A percentile compares a stretch with the other conserved stretches of the same genome.
Evolutionary conservation across 2,113 vertebrate species (phyloP).

Genomic region (Leptobrachium ailaonicum): DNA sequence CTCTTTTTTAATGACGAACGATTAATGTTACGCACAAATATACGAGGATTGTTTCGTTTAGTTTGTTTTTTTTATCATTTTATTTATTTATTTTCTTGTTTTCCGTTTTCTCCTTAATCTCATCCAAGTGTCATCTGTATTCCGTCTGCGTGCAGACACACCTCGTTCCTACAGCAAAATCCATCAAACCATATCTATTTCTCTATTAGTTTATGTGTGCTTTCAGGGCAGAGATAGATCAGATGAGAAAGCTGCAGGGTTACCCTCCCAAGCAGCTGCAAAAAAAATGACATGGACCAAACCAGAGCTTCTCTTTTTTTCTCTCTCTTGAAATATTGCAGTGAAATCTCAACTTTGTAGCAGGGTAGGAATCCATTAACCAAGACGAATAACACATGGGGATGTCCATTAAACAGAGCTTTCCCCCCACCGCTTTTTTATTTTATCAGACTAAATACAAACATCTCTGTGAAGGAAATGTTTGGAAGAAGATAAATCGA

Average conservation of each 20-base stretch:
- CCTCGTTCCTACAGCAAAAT: conserved; percentile 28
- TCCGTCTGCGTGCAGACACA: neutral
- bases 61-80: neutral
- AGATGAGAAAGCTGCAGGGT: conserved; percentile 1
- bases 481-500: too few species aligned
- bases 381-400: too few species aligned
- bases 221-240: conserved; percentile 20
- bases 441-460: too few species aligned
- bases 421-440: too few species aligned
- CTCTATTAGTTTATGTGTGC: conserved; percentile 32
- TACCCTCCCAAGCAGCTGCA: conserved; percentile 4
- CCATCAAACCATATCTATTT: conserved; percentile 34
- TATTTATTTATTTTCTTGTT: neutral
- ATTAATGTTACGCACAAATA: conserved; percentile 21
- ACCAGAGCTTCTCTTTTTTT: neutral
- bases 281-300: conserved; percentile 21
- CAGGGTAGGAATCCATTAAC: neutral
- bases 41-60: too few species aligned
- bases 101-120: conserved; percentile 5
- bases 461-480: too few species aligned
- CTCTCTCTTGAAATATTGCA: neutral
- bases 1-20: neutral
- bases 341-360: neutral
- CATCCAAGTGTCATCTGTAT: conserved; percentile 24
- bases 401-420: too few species aligned